These are phyloP conservation scores for Pseudochromis fuscus DNA, from an alignment of 2,797 vertebrate species.

Conservation along the genomic window DNA sequence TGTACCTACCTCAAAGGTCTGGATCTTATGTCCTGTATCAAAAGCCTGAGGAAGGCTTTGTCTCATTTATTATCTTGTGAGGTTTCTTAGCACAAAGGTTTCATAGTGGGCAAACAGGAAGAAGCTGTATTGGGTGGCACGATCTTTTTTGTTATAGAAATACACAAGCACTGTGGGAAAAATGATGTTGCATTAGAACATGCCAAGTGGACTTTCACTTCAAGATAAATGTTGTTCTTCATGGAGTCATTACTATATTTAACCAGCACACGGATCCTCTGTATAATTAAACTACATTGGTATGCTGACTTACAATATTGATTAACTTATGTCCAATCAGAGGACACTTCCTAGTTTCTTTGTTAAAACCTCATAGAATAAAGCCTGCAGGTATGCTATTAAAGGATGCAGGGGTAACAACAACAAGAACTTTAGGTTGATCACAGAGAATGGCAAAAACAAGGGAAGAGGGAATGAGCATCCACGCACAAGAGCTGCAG, in stretches of 20 bases:
- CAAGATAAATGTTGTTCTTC: too few species aligned
- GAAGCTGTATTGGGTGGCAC: background rate
- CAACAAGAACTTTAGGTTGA: conserved; percentile 18
- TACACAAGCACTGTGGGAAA: background rate
- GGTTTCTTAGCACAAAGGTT: background rate
- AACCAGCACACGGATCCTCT: conserved; percentile 2
- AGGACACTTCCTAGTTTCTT: background rate
- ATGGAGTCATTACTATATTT: background rate
- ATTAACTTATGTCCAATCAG: conserved; percentile 17
- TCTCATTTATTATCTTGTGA: conserved; percentile 1
- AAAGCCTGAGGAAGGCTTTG: conserved; percentile 10
- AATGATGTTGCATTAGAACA: background rate
- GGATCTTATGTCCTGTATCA: background rate
- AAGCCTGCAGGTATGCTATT: conserved; percentile 19
- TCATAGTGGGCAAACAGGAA: background rate
- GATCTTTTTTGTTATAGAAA: background rate
- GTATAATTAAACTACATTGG: conserved; percentile 19
- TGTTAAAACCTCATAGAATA: conserved; percentile 27
- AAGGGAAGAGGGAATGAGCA: conserved; percentile 11
- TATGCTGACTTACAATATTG: conserved; percentile 5
- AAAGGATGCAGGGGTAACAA: conserved; percentile 25
- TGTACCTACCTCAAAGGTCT: background rate
- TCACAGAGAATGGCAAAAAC: conserved; percentile 31
- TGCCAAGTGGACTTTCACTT: background rate
- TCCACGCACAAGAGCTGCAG: conserved; percentile 27